Base-by-base conservation (phyloP, 2,888 invertebrate genomes). In the Crepidodera aurea region DNA sequence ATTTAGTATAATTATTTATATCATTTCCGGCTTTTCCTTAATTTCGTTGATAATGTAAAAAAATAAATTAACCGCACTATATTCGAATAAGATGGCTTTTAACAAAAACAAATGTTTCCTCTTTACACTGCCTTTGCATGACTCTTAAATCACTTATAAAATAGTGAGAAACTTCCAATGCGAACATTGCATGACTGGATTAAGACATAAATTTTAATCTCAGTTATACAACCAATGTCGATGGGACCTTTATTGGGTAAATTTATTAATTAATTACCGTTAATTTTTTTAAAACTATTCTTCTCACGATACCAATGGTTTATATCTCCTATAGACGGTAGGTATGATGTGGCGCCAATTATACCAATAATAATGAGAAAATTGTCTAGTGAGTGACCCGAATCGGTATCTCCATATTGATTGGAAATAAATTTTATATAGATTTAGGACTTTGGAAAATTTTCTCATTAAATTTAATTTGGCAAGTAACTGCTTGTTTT, bases 281-380 rank as follows among this genome's bases (percentile, higher is more conserved):
- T 34, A 12, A 34, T 34, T 34, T 34, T 34, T 34, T 34, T 34
- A 8, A 37, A 40, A 18, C 18, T 7, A 40, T 40, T 40, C 37
- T 37, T 25, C 8, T 32, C n/a, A 29, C 27, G 16, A 16, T 48
- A 29, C 13, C 10, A 27, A 50, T 29, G 27, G 4, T 10, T 29
- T 16, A 18, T 18, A 40, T 10, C 40, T 15, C 2, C 5, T 13
- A 13, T 15, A 7, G 27, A 13, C n/a, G 22, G 44, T 44, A 6
- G 22, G 44, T 44, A 6, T 8, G 15, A 44, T 22, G 13, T 25
- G 44, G 16, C 12, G 10, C 8, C 44, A 22, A 44, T 44, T 44
- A 12, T 15, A 8, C 19, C 46, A 25, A 25, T 46, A 25, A 46
- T 46, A 46, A 46, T 27, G 46, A 13, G 25, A 46, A 46, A 22